A percentile compares a stretch with the other conserved stretches of the same genome.
Conservation (phyloP, 2,113 vertebrate genomes). For the Felis catus region DNA sequence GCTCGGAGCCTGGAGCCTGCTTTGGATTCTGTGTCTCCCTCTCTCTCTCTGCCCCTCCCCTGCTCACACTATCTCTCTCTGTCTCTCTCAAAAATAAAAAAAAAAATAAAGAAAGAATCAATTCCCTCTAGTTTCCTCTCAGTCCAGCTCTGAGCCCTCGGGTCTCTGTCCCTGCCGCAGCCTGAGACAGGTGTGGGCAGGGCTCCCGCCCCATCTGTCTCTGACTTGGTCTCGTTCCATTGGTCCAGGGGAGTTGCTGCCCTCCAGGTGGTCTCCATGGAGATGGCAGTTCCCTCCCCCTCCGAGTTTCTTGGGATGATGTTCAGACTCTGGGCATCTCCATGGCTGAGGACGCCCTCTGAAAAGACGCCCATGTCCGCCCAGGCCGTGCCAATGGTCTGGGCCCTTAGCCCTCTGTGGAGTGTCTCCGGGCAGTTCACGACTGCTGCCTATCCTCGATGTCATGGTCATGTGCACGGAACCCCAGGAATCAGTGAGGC, state of each 20-base stretch:
- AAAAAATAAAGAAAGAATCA: not conserved
- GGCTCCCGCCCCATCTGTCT: fast-evolving
- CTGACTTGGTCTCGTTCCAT: not conserved
- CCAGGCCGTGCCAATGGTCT: not conserved
- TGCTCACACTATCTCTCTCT: too few relatives aligned
- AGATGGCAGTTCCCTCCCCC: not conserved
- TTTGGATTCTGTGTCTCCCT: too few relatives aligned
- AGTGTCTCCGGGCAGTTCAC: fast-evolving
- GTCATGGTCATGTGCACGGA: fast-evolving
- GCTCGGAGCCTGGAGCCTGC: too few relatives aligned
- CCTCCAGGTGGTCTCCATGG: not conserved
- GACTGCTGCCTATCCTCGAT: fast-evolving
- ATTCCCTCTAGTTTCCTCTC: not conserved
- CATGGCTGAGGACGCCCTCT: not conserved
- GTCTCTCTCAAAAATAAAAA: too few relatives aligned
- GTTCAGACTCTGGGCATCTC: not conserved
- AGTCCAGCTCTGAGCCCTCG: not conserved
- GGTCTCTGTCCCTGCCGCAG: not conserved
- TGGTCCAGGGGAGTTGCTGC: not conserved
- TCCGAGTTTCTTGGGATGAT: not conserved
- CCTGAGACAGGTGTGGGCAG: not conserved
- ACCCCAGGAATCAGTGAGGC: not conserved
- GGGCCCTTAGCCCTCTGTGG: not conserved
- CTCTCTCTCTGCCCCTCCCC: too few relatives aligned
- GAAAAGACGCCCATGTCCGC: not conserved